These are phyloP conservation scores for Nephrotoma flavescens DNA, from an alignment of 2,888 invertebrate species.

Conservation along the genomic window DNA sequence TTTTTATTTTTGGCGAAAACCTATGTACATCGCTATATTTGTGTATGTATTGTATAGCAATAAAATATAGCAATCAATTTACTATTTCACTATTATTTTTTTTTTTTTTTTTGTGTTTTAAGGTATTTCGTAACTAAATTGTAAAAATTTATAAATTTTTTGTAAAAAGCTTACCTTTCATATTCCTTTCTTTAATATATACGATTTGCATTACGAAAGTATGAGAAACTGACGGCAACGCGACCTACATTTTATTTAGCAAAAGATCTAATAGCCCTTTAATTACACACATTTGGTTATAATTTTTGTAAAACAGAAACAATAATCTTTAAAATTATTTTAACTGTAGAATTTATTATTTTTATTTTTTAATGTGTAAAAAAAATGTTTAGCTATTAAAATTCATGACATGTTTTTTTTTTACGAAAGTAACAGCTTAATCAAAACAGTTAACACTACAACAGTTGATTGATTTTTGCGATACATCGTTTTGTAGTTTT, in stretches of 20 bases:
- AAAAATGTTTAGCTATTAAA: constrained; percentile 1
- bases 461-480: constrained; percentile 5
- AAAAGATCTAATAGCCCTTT: neutral
- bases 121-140: neutral
- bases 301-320: neutral
- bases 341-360: neutral
- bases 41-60: too few relatives aligned
- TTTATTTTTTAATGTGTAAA: neutral
- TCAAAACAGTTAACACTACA: constrained; percentile 5
- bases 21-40: neutral
- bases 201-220: neutral
- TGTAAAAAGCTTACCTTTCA: neutral
- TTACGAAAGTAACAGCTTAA: constrained; percentile 5
- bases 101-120: neutral
- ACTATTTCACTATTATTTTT: neutral
- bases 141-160: neutral
- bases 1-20: neutral
- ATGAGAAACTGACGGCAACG: neutral
- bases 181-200: neutral
- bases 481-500: neutral
- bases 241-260: neutral
- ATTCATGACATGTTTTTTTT: constrained; percentile 5
- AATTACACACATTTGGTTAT: neutral
- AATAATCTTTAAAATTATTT: neutral
- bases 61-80: neutral